Evolutionary conservation across 2,888 invertebrate species (phyloP).

Genomic region (Labia minor): DNA sequence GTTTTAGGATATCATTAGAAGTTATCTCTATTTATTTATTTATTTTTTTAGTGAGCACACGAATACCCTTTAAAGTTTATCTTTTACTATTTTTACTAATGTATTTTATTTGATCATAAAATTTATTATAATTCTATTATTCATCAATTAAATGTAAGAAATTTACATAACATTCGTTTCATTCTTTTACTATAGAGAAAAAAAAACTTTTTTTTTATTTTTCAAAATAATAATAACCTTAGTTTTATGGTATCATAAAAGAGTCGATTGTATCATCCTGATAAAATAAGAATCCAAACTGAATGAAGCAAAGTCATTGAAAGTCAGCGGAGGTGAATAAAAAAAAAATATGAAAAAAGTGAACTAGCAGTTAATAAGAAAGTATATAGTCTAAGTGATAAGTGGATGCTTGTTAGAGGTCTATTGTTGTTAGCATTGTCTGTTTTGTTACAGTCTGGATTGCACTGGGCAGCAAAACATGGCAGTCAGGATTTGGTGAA

Average conservation of each 20-base stretch:
- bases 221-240: background rate
- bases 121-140: conserved; percentile 5
- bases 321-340: background rate
- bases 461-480: conserved; percentile 95
- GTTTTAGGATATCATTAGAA: no score
- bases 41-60: no score
- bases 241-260: conserved; percentile 9
- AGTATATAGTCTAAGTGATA: background rate
- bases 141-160: conserved; percentile 3
- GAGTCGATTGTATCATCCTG: conserved; percentile 13
- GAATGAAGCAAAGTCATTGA: background rate
- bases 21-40: no score
- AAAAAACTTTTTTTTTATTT: background rate
- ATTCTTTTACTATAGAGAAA: background rate
- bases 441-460: conserved; percentile 64
- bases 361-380: background rate
- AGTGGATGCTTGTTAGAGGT: background rate
- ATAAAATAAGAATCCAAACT: conserved; percentile 1
- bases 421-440: conserved; percentile 19
- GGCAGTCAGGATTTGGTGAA: conserved; percentile 86
- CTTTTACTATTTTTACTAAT: background rate
- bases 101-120: conserved; percentile 13
- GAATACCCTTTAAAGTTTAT: background rate
- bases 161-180: conserved; percentile 1
- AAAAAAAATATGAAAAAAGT: background rate